These are phyloP conservation scores for Eurystomus glaucurus DNA, from an alignment of 2,797 vertebrate species.

Conservation along the genomic window DNA sequence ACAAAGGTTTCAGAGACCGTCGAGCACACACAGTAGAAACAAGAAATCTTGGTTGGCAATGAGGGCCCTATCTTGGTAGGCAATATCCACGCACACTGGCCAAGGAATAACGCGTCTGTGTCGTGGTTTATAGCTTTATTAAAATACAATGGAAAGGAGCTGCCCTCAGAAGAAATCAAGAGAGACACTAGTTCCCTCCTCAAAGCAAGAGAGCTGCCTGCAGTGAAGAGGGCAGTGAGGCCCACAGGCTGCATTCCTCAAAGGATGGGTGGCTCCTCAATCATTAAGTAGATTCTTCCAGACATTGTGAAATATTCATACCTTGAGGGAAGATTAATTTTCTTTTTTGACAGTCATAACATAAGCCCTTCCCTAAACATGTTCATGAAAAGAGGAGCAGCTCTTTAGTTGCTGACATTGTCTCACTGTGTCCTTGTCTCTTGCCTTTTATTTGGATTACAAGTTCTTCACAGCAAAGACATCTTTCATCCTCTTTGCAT, in stretches of 20 bases:
- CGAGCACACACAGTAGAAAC: not conserved
- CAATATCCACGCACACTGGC: not conserved
- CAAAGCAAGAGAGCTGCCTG: not conserved
- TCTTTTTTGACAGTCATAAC: not conserved
- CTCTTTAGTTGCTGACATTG: not conserved
- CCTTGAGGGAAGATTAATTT: constrained; percentile 27
- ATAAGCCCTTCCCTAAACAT: not conserved
- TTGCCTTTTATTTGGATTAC: not conserved
- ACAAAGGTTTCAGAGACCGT: not conserved
- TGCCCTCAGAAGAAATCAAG: constrained; percentile 24
- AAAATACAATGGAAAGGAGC: not conserved
- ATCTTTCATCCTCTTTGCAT: not conserved
- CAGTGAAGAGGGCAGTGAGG: not conserved
- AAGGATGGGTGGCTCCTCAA: constrained; percentile 19
- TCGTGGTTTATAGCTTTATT: not conserved
- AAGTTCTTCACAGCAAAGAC: not conserved
- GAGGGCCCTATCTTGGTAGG: not conserved
- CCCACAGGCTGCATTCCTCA: constrained; percentile 19
- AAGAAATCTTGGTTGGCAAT: not conserved
- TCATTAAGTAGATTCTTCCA: not conserved
- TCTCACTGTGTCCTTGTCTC: not conserved
- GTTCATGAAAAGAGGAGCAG: not conserved
- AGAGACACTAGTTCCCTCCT: not conserved
- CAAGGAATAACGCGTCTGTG: not conserved
- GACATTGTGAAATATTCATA: not conserved